Base-by-base conservation (phyloP, 2,888 invertebrate genomes). In the Tetranychus piercei region DNA sequence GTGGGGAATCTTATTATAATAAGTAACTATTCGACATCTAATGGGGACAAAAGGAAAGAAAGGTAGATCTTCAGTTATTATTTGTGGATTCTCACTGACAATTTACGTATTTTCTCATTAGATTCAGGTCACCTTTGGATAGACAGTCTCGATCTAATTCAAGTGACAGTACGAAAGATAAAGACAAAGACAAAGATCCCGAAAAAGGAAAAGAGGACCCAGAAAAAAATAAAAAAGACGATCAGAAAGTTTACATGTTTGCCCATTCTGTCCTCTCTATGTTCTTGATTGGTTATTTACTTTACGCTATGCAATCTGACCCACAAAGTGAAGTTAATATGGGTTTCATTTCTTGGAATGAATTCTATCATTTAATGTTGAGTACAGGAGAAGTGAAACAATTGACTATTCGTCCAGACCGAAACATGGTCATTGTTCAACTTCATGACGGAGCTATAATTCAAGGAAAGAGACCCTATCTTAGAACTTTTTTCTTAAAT, bases 291-390 rank as follows among this genome's bases (percentile, higher is more conserved):
- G 55, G 55, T 0, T 55, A 55, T 15, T 15, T 55, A 55, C 15
- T 55, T 15, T 55, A 55, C 15, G 55, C 55, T 15, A 55, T 55
- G 55, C 9, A 15, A 15, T 55, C 55, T 55, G 55, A 55, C 15
- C 55, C 55, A 55, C 55, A 55, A 55, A 7, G 11, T 15, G 55
- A 55, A 15, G 15, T 55, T 1, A 55, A 55, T 15, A 55, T 55
- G 55, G 55, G 55, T 15, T 55, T 55, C 15, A 55, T 78, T 23
- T 78, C 78, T 0, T 97, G 96, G 96, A 93, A 94, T 83, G 95
- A 96, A 83, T 97, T 97, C 84, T 88, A 94, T 0, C 89, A 94
- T 82, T 90, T 93, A 77, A 92, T 97, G 91, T 83, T 97, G 74
- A 88, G 91, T 0, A 92, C 91, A 81, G 96, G 96, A 18, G 95